Evolutionary conservation across 2,797 vertebrate genomes (phyloP), one percentile per base, ranked within the genome.

Genomic region (Onychomys leucogaster): DNA sequence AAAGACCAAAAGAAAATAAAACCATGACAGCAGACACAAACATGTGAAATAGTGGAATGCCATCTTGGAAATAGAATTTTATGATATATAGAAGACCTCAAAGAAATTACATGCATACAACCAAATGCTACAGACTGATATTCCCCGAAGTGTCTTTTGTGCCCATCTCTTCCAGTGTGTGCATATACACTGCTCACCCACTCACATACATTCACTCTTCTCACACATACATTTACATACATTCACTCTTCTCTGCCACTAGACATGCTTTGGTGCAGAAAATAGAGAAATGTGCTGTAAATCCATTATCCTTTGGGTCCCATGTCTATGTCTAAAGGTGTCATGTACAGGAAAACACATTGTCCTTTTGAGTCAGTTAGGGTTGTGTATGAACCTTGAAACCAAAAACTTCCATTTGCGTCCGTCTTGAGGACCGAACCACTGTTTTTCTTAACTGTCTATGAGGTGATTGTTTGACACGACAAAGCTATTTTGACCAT

Each of bases 1-100:
- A 49, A 34, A 43, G 29, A 65, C 37, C 27, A 32, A 83, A 46
- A 55, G 59, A 46, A 80, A 57, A n/a, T 11, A 10, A 11, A 78
- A 77, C 88, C 12, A 85, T 67, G 34, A 76, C 1, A 77, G 9
- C 23, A 92, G 73, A 41, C 13, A 49, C 43, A 49, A 91, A 32
- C 86, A 43, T 76, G 46, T n/a, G 84, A 82, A 76, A 43, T 55
- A 89, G 63, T 73, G 17, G 37, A 67, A 83, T 59, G 37, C 5
- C 89, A 95, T 83, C 34, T 75, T 92, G 91, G 34, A 55, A 89
- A 73, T 91, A 23, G 5, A 37, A 61, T 76, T 46, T 76, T 85
- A 86, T 73, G 84, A 52, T 49, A 57, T 61, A 81, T 84, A 82
- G 55, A 63, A 65, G 7, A 43, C 34, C 46, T 89, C 46, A 82